Base-by-base conservation (phyloP, 2,888 invertebrate species). In the Thera britannica region DNA sequence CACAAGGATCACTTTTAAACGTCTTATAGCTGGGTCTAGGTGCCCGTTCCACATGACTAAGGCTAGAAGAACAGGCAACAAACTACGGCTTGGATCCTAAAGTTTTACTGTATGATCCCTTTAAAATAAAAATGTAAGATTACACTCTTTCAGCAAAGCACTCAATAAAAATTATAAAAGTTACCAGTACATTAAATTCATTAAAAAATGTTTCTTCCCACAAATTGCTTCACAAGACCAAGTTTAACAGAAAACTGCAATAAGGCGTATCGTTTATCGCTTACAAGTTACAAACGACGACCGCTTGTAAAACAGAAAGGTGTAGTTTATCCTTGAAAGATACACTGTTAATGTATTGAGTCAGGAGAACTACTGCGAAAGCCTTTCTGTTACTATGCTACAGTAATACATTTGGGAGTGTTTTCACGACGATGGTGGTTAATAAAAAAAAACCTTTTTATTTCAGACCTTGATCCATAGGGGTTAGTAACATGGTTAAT, bases 241-340 rank as follows among this genome's bases (percentile, higher is more conserved):
- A 62, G 58, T 58, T 36, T 54, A 48, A 23, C 23, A 23, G 23
- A 23, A 67, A 67, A 67, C 46, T 62, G 12, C 58, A 58, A 62
- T 58, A 67, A 58, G 62, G 46, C 12, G 59, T 59, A 61, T 61
- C 68, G 64, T 70, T 52, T 68, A 74, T 71, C 68, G 69, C 71
- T 67, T 54, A 64, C 65, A 57, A 60, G 68, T 65, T 59, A 69
- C 72, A 67, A 72, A 71, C 68, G 60, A 63, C 46, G 44, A 7
- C 68, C 65, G 72, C 70, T 68, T 71, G 62, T 66, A 62, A 59
- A 51, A 62, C 74, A 67, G 74, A 72, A 65, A 70, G 67, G 70
- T 68, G 71, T 70, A 72, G 63, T 74, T 70, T 74, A 67, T 74
- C 65, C 67, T 63, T 62, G 67, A 65, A 64, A 61, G 68, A 62